Evolutionary conservation across 2,797 vertebrate genomes (phyloP).

Genomic region (Anolis apletophallus): DNA sequence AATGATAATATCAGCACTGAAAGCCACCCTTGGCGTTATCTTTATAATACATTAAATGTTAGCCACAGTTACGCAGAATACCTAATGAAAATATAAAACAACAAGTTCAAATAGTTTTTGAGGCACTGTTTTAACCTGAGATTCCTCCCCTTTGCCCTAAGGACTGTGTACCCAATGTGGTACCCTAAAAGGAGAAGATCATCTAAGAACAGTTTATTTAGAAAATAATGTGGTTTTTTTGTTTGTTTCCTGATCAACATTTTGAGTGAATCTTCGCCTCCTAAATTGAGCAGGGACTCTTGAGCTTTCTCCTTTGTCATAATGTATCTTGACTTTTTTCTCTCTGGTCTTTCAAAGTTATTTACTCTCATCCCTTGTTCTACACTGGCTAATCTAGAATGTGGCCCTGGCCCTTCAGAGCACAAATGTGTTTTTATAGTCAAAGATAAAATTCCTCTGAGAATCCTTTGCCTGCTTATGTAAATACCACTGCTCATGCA

Average conservation of each 20-base stretch:
- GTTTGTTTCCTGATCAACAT: neutral
- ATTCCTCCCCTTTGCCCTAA: too few relatives aligned
- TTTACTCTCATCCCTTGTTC: neutral
- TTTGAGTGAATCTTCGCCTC: neutral
- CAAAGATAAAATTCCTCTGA: neutral
- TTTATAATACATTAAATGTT: too few relatives aligned
- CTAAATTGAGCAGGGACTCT: too few relatives aligned
- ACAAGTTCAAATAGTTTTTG: too few relatives aligned
- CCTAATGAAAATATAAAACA: too few relatives aligned
- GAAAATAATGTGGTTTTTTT: neutral
- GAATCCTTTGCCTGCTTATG: neutral
- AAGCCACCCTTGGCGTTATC: too few relatives aligned
- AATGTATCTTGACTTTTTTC: neutral
- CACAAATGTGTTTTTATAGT: neutral
- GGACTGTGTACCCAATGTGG: too few relatives aligned
- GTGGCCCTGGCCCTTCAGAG: neutral
- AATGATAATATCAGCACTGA: too few relatives aligned
- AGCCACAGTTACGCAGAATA: too few relatives aligned
- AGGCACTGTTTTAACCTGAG: too few relatives aligned
- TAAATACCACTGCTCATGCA: neutral
- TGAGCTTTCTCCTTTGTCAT: neutral
- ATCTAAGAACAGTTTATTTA: neutral
- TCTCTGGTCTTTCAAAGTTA: neutral
- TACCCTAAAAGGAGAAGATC: neutral
- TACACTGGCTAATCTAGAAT: neutral